Percentiles rank a stretch among this genome's conserved stretches.
These are phyloP conservation scores for Centruroides sculpturatus DNA, from an alignment of 1,140 invertebrate genomes.

Conservation along the genomic window DNA sequence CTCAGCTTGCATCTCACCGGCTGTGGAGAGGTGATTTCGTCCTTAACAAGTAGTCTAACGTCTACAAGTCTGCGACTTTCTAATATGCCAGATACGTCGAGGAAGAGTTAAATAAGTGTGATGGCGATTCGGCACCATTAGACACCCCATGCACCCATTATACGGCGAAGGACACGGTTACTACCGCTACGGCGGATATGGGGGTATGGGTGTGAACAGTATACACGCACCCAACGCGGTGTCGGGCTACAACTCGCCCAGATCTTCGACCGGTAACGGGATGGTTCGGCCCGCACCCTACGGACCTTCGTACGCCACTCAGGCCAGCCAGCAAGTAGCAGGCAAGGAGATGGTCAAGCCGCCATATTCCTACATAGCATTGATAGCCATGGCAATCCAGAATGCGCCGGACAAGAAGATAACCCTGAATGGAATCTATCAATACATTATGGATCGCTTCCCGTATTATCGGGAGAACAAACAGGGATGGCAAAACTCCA, in stretches of 20 bases:
- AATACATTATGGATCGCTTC: constrained; percentile 96
- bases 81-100: too few species aligned
- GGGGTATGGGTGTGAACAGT: constrained; percentile 4
- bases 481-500: constrained; percentile 74
- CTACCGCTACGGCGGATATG: constrained; percentile 13
- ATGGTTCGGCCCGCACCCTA: constrained; percentile 9
- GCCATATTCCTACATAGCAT: constrained; percentile 92
- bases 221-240: too few species aligned
- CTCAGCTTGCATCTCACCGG: too few species aligned
- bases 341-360: constrained; percentile 63
- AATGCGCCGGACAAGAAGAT: constrained; percentile 82
- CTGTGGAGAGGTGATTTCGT: too few species aligned
- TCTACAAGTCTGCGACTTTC: too few species aligned
- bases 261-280: too few species aligned
- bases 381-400: constrained; percentile 96
- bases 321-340: neutral
- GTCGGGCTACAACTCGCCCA: too few species aligned
- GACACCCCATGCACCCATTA: constrained; percentile 6
- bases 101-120: too few species aligned
- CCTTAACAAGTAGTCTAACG: too few species aligned
- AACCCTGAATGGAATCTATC: constrained; percentile 94
- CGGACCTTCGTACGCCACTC: constrained; percentile 5
- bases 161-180: constrained; percentile 13
- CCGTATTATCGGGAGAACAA: constrained; percentile 94
- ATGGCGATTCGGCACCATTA: too few species aligned